Conservation (phyloP, 2,888 invertebrate genomes). For the Drosophila neoperkinsi region DNA sequence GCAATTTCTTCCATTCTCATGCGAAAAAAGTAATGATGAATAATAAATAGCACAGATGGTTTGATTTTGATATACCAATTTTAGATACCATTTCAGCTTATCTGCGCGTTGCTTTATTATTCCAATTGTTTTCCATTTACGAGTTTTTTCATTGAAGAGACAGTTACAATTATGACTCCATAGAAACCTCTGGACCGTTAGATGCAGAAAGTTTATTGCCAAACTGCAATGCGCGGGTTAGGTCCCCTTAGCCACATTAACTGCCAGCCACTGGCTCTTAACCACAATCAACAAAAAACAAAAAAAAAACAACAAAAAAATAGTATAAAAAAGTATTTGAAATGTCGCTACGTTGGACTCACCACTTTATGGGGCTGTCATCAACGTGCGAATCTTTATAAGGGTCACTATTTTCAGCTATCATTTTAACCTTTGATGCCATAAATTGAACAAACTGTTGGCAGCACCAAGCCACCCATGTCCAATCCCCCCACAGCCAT, state of each 20-base stretch:
- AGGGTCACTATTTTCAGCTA: constrained; percentile 44
- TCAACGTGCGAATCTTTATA: constrained; percentile 19
- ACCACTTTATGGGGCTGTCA: constrained; percentile 15
- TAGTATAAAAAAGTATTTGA: constrained; percentile 12
- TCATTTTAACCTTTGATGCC: constrained; percentile 63
- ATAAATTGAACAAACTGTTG: constrained; percentile 72
- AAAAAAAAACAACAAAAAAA: constrained; percentile 9
- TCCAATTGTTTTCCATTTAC: neutral
- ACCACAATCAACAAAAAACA: neutral
- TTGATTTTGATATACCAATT: neutral
- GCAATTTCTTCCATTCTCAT: too few relatives aligned
- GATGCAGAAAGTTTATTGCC: neutral
- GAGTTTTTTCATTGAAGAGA: neutral
- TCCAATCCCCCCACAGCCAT: neutral
- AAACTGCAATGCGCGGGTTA: neutral
- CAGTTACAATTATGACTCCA: neutral
- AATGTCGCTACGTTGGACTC: constrained; percentile 12
- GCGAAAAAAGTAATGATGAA: neutral
- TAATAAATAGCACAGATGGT: neutral
- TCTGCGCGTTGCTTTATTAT: neutral
- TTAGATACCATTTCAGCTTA: neutral
- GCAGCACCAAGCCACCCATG: neutral
- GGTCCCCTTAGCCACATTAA: neutral
- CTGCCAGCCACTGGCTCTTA: constrained; percentile 20
- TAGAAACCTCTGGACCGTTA: neutral